Evolutionary conservation across 2,113 vertebrate genomes (phyloP).

Genomic region (Pycnonotus jocosus): DNA sequence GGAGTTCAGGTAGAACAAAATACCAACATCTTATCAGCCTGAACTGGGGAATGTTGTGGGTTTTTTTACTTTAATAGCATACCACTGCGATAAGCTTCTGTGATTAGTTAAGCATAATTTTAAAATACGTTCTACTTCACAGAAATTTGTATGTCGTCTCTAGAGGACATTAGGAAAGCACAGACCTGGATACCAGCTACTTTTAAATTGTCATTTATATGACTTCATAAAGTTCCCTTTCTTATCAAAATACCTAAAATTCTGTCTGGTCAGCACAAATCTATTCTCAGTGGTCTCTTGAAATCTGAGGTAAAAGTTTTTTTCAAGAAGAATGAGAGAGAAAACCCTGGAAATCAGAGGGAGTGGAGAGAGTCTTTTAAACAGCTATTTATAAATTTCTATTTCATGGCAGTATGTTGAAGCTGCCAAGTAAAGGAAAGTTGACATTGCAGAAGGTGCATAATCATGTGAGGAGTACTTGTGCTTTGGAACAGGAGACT

Average conservation of each 20-base stretch:
- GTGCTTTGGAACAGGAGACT: not conserved
- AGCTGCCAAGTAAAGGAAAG: not conserved
- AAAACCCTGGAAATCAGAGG: not conserved
- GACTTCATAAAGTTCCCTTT: not conserved
- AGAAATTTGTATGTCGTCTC: not conserved
- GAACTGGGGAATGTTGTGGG: not conserved
- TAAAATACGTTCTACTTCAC: not conserved
- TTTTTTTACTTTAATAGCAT: not conserved
- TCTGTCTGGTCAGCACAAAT: not conserved
- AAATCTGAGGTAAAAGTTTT: not conserved
- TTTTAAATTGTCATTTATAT: not conserved
- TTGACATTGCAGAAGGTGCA: not conserved
- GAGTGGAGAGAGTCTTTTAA: not conserved
- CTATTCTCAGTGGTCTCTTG: not conserved
- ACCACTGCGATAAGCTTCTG: not conserved
- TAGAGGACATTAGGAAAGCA: not conserved
- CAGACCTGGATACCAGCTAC: not conserved
- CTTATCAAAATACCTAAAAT: not conserved
- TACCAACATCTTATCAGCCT: not conserved
- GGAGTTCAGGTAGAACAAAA: not conserved
- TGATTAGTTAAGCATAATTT: not conserved
- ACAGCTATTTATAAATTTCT: not conserved
- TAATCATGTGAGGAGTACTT: not conserved
- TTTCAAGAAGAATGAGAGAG: not conserved
- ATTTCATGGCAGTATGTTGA: not conserved